These are phyloP conservation scores for Elanoides forficatus DNA, from an alignment of 2,113 vertebrate species.

Conservation along the genomic window DNA sequence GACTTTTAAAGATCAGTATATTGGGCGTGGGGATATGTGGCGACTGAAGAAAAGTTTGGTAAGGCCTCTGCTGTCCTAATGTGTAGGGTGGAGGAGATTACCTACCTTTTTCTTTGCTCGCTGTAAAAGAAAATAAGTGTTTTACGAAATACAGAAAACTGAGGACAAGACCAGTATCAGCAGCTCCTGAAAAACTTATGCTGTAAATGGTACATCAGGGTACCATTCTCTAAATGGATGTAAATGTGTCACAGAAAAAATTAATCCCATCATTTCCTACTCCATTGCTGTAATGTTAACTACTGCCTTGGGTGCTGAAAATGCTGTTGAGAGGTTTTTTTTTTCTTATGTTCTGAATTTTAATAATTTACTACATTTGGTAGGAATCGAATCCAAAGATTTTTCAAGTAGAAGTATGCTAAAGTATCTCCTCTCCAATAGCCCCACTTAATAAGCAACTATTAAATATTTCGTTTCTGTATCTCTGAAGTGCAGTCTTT, in stretches of 20 bases:
- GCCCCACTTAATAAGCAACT: not conserved
- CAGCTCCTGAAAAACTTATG: not conserved
- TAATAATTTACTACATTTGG: not conserved
- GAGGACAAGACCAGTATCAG: not conserved
- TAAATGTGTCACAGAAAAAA: not conserved
- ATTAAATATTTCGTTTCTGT: not conserved
- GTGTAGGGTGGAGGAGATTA: not conserved
- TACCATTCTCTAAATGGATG: not conserved
- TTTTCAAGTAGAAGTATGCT: not conserved
- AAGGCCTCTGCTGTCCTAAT: not conserved
- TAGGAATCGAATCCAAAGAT: not conserved
- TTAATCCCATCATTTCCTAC: not conserved
- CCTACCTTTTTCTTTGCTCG: not conserved
- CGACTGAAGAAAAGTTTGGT: conserved; percentile 97
- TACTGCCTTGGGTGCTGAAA: not conserved
- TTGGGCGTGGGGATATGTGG: conserved; percentile 99
- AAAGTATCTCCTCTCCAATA: not conserved
- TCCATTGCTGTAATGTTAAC: not conserved
- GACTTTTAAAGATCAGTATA: conserved; percentile 98
- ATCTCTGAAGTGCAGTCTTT: not conserved
- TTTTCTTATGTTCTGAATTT: not conserved
- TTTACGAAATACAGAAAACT: not conserved
- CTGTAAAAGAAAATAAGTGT: not conserved
- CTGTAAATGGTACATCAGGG: not conserved
- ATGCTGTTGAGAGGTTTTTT: not conserved